Conservation (phyloP, 2,113 vertebrate genomes). For the Benitochromis conjunctus region DNA sequence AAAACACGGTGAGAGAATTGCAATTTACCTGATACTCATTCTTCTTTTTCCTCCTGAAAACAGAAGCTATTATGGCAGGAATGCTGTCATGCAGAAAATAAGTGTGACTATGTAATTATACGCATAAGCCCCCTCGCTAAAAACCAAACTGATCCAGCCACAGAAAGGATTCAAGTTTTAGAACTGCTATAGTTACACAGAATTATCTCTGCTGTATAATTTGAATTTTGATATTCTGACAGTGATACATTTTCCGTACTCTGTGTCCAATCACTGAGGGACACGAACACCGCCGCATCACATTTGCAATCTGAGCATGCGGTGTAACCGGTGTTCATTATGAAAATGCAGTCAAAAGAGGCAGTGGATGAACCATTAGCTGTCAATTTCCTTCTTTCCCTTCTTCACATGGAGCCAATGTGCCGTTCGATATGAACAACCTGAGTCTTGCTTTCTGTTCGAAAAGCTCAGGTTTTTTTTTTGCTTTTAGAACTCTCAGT, state of each 20-base stretch:
- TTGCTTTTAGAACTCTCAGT: not conserved
- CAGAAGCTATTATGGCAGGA: constrained; percentile 67
- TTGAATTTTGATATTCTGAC: constrained; percentile 31
- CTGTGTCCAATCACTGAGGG: not conserved
- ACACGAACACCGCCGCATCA: not conserved
- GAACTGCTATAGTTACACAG: constrained; percentile 23
- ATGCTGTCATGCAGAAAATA: constrained; percentile 74
- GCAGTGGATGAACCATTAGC: not conserved
- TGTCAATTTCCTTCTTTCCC: not conserved
- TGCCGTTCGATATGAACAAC: not conserved
- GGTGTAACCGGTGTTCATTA: not conserved
- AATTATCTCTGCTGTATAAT: constrained; percentile 36
- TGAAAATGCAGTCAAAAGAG: not conserved
- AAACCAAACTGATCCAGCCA: constrained; percentile 60
- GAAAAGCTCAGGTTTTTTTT: not conserved
- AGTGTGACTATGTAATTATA: constrained; percentile 74
- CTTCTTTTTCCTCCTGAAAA: constrained; percentile 57
- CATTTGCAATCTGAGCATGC: not conserved
- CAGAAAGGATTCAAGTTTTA: constrained; percentile 47
- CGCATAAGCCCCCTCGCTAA: constrained; percentile 55
- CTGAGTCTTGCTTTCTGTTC: not conserved
- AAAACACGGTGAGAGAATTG: constrained; percentile 62
- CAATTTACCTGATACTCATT: constrained; percentile 66
- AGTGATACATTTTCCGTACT: constrained; percentile 1
- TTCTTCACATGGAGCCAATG: not conserved